Evolutionary conservation across 2,113 vertebrate species (phyloP), one percentile per base, ranked within the genome.

Genomic region (Triplophysa tibetana): DNA sequence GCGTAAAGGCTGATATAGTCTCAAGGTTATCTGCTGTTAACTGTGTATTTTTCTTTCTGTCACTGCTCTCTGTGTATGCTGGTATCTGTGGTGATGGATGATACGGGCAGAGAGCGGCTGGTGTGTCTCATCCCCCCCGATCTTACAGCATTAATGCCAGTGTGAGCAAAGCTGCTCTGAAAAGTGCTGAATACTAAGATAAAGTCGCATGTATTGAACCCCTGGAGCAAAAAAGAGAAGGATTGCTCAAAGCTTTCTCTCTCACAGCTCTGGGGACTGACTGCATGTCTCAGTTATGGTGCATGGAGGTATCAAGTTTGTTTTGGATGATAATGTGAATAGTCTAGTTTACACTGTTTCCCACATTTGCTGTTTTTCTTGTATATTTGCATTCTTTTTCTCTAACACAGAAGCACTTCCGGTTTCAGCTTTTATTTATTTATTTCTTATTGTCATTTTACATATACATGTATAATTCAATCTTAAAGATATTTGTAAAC

Each of bases 21-120:
- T 77, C 62, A 77, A 77, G 75, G 61, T 66, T 77, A 77, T 77
- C 75, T 65, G 62, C 16, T 65, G 61, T 54, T 77, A 66, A 77
- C 45, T 64, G 61, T 38, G 19, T 65, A 54, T 77, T 77, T 64
- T 65, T 65, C 75, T 77, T 77, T 65, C 61, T 65, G 75, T 77
- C 61, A 33, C 17, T 33, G 56, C 73, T 50, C 21, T 75, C 58
- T 29, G 45, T 33, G 45, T 33, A 76, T 1, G 3, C 60, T 65
- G 24, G 23, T 65, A 65, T 77, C 62, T 52, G 43, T 65, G 62
- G 62, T 66, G 75, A 66, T 77, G 66, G 61, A 77, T 77, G 75
- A 77, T 77, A 65, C 45, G 29, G 61, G 19, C 74, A 77, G 50
- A 66, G 62, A 77, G 45, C 43, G 61, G 75, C 75, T 65, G 75